Base-by-base conservation (phyloP, 2,797 vertebrate genomes). In the Thunnus albacares region DNA sequence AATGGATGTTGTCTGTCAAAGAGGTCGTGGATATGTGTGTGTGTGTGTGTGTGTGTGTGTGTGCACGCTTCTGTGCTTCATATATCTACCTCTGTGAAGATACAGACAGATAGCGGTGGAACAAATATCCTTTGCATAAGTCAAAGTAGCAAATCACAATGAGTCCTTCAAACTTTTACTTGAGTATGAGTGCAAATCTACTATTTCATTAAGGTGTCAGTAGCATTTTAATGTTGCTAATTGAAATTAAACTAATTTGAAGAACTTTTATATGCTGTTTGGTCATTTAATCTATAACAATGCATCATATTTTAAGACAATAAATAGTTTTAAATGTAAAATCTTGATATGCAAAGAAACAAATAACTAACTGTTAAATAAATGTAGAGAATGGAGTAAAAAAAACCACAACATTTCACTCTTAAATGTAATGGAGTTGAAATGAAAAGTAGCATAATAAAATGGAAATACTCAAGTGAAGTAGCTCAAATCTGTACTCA, bases 1-100 rank as follows among this genome's bases (percentile, higher is more conserved):
- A 75, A 61, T 49, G 82, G 79, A 87, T 63, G 53, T 83, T 75
- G 86, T 84, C 87, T 86, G 84, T 87, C 73, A 53, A 9, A 59
- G 84, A 83, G 86, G 88, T 84, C 64, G 58, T 12, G 22, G 62
- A 71, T 52, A 57, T 20, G 43, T 70, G 71, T n/a, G 33, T 24
- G 15, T 28, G 30, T 26, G 49, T 52, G 51, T 52, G 49, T 20
- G 47, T 20, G 47, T 20, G 47, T 68, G 51, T 47, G 53, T 53
- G 64, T 59, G 57, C 24, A 20, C n/a, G 72, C 30, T 28, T 71
- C 20, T 45, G 30, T 43, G 52, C 51, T 47, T 51, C 67, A 24
- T 68, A 22, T 60, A 17, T 64, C 53, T 62, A 28, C 24, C 33
- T 67, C 47, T 59, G 59, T 49, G 45, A 2, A 38, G 10, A 66